These are phyloP conservation scores for Augochlorella aurata DNA, from an alignment of 2,888 invertebrate species.

Conservation along the genomic window DNA sequence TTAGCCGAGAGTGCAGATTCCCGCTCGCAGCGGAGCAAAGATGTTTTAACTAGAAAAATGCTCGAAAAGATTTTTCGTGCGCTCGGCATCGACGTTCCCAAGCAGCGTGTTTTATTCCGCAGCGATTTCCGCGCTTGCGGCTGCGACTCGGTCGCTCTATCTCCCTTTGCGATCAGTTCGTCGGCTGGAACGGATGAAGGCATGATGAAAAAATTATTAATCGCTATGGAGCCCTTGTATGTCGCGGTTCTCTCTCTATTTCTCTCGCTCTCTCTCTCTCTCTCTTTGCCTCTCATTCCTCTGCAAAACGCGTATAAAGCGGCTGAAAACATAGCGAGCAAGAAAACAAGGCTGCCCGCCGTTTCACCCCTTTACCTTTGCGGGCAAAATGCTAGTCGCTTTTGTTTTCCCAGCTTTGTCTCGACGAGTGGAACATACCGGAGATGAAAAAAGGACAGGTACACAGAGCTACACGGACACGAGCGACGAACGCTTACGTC, in stretches of 20 bases:
- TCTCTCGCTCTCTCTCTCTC: not conserved
- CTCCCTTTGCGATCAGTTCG: conserved; percentile 55
- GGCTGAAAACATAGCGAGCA: conserved; percentile 44
- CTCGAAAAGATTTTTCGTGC: conserved; percentile 33
- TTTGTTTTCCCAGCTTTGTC: conserved; percentile 47
- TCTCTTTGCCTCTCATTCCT: not conserved
- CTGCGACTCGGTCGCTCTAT: conserved; percentile 4
- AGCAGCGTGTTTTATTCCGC: conserved; percentile 7
- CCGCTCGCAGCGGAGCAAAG: not conserved
- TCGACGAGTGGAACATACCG: conserved; percentile 40
- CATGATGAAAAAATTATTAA: conserved; percentile 68
- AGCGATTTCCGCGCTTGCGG: conserved; percentile 17
- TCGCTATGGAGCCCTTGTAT: conserved; percentile 52
- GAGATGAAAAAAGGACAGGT: not conserved
- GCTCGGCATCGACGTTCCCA: not conserved
- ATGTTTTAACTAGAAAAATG: conserved; percentile 15
- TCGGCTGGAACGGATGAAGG: conserved; percentile 45
- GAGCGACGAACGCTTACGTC: not conserved
- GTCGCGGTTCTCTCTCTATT: not conserved
- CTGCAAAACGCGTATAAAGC: conserved; percentile 26
- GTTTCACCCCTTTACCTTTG: conserved; percentile 52
- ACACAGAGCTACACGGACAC: not conserved
- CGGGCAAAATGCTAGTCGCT: conserved; percentile 53
- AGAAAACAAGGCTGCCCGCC: conserved; percentile 52
- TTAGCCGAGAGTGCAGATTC: not conserved